Evolutionary conservation across 2,113 vertebrate species (phyloP), one percentile per base, ranked within the genome.

Genomic region (Oncorhynchus kisutch): DNA sequence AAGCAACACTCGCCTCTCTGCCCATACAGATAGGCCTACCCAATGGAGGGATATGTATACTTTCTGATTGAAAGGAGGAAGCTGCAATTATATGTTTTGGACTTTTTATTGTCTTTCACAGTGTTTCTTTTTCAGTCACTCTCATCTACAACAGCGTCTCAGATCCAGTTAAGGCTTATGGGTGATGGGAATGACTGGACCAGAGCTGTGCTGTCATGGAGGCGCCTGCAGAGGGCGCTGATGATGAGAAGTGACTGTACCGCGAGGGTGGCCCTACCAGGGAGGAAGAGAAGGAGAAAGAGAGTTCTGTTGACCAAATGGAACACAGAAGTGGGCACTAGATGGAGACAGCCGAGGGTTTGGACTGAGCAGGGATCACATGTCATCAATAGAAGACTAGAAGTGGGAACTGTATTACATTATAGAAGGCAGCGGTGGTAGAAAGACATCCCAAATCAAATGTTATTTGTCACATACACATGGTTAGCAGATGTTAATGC

Each of bases 1-100:
- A 93, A 90, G 85, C 91, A 88, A 74, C 87, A 75, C 2, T 24
- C 87, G 0, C 92, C 96, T 0, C 76, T 22, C 79, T 13, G 16
- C 70, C 12, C 49, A 82, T 77, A 57, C 74, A 87, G 90, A 90
- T 91, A 85, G 14, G 27, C 16, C 34, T 27, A 70, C 31, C 2
- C 3, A 39, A 51, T 51, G 4, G 4, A 31, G 29, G 29, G 29
- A 51, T 8, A n/a, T 11, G 3, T 4, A 66, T 22, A 2, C 25
- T 60, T n/a, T 60, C 59, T 39, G 34, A 9, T 60, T 60, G 5
- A 60, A n/a, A 60, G 6, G 14, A 60, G 22, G 6, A 39, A 39
- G 8, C 34, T 51, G 20, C 20, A 60, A 7, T 60, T 1, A 22
- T 7, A 27, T 27, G 27, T 27, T 27, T 27, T 27, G 27, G 27